These are phyloP conservation scores for Capitulum mitella DNA, from an alignment of 2,888 invertebrate genomes.

Conservation along the genomic window DNA sequence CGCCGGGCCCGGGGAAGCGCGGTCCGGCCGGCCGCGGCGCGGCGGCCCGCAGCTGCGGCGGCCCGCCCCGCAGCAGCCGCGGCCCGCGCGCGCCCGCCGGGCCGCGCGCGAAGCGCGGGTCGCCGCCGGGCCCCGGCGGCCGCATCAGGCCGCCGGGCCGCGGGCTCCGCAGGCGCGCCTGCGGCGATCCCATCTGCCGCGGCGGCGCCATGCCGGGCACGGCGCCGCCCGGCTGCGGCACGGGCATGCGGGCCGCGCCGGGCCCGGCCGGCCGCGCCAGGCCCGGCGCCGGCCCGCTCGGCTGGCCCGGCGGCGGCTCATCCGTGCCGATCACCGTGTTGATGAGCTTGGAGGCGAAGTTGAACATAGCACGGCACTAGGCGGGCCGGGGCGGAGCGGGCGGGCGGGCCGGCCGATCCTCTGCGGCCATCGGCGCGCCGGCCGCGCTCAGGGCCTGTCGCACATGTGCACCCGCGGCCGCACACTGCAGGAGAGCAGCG, in stretches of 20 bases:
- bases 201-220: conserved; percentile 29
- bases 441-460: not conserved
- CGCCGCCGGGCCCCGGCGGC: not conserved
- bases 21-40: not conserved
- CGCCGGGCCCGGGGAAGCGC: not conserved
- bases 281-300: not conserved
- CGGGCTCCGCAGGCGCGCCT: not conserved
- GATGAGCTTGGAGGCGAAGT: conserved; percentile 47
- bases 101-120: not conserved
- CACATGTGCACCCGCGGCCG: not conserved
- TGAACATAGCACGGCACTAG: conserved; percentile 42
- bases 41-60: not conserved
- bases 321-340: conserved; percentile 46
- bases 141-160: not conserved
- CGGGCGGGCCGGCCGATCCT: not conserved
- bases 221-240: conserved; percentile 18
- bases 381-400: not conserved
- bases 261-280: not conserved
- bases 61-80: not conserved
- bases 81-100: not conserved
- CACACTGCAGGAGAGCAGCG: not conserved
- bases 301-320: conserved; percentile 38
- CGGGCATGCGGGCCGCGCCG: conserved; percentile 11
- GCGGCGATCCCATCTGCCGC: conserved; percentile 34
- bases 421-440: not conserved